A percentile compares a stretch with the other conserved stretches of the same genome.
phyloP scores from a whole-genome alignment of 2,113 vertebrate genomes.

The Corythoichthys intestinalis region DNA sequence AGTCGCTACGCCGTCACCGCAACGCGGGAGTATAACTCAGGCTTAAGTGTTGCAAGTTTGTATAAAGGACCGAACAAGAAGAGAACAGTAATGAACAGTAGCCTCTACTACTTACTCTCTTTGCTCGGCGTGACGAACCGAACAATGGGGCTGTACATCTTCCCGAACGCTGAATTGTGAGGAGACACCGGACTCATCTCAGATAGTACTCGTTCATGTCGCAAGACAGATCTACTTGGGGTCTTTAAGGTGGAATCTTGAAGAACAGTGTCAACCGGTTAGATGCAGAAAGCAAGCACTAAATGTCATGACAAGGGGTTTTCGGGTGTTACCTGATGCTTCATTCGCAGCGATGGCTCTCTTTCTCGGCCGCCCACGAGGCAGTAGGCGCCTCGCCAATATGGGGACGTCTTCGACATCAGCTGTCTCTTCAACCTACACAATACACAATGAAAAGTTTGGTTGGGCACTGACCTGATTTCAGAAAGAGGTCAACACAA shows the following conservation, averaged over 20 bases:
- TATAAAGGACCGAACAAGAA: not conserved
- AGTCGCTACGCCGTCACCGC: too few species aligned
- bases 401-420: constrained; percentile 51
- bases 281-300: not conserved
- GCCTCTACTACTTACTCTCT: constrained; percentile 65
- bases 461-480: not conserved
- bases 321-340: constrained; percentile 44
- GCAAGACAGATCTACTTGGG: constrained; percentile 49
- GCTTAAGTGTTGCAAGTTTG: not conserved
- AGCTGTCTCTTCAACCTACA: constrained; percentile 34
- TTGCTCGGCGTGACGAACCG: constrained; percentile 72
- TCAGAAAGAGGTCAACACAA: not conserved
- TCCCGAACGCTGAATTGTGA: constrained; percentile 53
- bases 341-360: constrained; percentile 35
- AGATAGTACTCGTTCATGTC: constrained; percentile 31
- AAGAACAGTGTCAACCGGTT: not conserved
- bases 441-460: not conserved
- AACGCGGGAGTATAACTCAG: too few species aligned
- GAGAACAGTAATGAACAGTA: not conserved
- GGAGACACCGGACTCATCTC: constrained; percentile 39
- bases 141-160: constrained; percentile 70
- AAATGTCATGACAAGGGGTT: not conserved
- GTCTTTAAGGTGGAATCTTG: constrained; percentile 67
- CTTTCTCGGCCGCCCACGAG: constrained; percentile 46
- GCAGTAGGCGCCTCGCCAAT: constrained; percentile 40